Base-by-base conservation (phyloP, 2,113 vertebrate species). In the Bubo scandiacus region DNA sequence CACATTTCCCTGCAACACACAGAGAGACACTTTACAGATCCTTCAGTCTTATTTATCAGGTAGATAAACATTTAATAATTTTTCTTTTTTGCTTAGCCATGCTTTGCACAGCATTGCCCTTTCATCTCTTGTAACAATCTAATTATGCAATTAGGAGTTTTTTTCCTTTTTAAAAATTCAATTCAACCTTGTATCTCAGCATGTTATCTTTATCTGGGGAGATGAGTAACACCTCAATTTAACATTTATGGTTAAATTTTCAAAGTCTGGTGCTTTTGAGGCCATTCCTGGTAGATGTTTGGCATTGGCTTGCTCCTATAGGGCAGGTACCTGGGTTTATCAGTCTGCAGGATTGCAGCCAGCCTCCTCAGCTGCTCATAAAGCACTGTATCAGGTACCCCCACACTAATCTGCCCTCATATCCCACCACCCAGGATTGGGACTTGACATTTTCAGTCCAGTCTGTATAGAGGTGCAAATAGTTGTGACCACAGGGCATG, bases 401-500 rank as follows among this genome's bases (percentile, higher is more conserved):
- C 34, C 73, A 51, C n/a, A 12, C 18, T 34, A 29, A 11, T 52
- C 40, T 79, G 43, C 27, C n/a, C 57, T 62, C 15, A 13, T 13
- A 15, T 47, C 67, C 21, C 47, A 55, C 22, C 16, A 57, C 21
- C 8, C 32, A 38, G 45, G 40, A 36, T 77, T 20, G 18, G 23
- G 70, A 32, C 49, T 43, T 23, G 55, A 32, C 51, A 19, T n/a
- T 82, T 89, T 51, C 23, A 14, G 27, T 22, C 15, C 66, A 29
- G 20, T 27, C 21, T 0, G 2, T 26, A n/a, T 0, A 13, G 27
- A 55, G 49, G 17, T 34, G 43, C 19, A 45, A 57, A 26, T 10
- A 2, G 2, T 14, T 34, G n/a, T 17, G 26, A 36, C 19, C 61
- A n/a, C 3, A 20, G 1, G 5, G 13, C 7, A 4, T 2, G 10